phyloP scores from a whole-genome alignment of 1,140 invertebrate species.

The Rhynchophorus ferrugineus region DNA sequence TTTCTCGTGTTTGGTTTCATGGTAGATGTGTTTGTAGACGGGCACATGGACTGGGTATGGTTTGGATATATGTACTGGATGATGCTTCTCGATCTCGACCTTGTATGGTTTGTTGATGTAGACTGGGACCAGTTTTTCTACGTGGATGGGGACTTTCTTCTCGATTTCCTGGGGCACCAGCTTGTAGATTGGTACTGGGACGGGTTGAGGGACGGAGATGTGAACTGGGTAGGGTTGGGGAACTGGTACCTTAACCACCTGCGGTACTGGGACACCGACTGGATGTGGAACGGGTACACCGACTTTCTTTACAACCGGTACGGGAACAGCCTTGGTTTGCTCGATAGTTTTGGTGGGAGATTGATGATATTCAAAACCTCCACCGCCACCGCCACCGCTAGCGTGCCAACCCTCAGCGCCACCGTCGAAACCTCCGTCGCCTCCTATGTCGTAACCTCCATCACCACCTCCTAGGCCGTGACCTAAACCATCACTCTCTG shows the following conservation, averaged over 20 bases:
- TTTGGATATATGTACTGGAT: slow-evolving; percentile 62
- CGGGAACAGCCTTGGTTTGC: slow-evolving; percentile 59
- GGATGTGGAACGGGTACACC: slow-evolving; percentile 68
- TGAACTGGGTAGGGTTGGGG: slow-evolving; percentile 67
- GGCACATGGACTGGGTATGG: slow-evolving; percentile 73
- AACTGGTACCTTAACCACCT: slow-evolving; percentile 65
- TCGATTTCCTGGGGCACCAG: slow-evolving; percentile 57
- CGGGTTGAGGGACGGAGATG: slow-evolving; percentile 61
- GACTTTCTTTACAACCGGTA: slow-evolving; percentile 67
- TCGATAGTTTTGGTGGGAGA: slow-evolving; percentile 51
- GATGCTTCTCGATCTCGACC: slow-evolving; percentile 69
- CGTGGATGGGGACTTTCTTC: slow-evolving; percentile 65
- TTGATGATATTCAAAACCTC: slow-evolving; percentile 36
- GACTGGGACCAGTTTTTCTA: slow-evolving; percentile 69
- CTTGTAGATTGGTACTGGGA: slow-evolving; percentile 66
- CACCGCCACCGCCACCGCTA: slow-evolving; percentile 24
- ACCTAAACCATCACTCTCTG: slow-evolving; percentile 29
- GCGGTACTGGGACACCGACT: slow-evolving; percentile 62
- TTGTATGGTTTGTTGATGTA: slow-evolving; percentile 70
- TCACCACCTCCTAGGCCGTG: slow-evolving; percentile 32
- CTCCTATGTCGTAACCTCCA: slow-evolving; percentile 14
- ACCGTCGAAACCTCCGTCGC: slow-evolving; percentile 19
- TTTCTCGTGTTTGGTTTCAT: slow-evolving; percentile 29
- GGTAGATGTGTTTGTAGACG: slow-evolving; percentile 73
- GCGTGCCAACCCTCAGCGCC: slow-evolving; percentile 28